Evolutionary conservation across 2,113 vertebrate genomes (phyloP).

Genomic region (Hiodon tergisus): DNA sequence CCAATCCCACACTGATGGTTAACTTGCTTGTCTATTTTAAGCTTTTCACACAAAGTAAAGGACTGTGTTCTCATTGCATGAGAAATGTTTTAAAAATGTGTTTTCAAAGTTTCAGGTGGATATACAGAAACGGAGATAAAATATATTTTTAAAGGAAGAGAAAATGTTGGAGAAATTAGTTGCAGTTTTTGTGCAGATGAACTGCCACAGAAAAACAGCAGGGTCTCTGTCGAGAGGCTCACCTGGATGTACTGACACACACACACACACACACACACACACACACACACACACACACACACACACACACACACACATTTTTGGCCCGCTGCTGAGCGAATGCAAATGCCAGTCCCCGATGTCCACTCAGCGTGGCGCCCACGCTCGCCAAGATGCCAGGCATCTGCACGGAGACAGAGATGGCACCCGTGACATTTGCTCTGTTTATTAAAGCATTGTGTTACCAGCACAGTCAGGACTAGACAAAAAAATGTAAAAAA

Average conservation of each 20-base stretch:
- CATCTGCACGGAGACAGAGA: neutral
- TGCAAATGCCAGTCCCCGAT: conserved; percentile 9
- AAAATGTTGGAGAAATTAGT: conserved; percentile 8
- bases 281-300: neutral
- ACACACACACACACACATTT: conserved; percentile 13
- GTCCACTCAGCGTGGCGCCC: conserved; percentile 15
- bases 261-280: neutral
- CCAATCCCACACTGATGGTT: neutral
- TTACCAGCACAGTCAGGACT: neutral
- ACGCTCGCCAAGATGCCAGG: conserved; percentile 4
- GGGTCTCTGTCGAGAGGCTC: neutral
- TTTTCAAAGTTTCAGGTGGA: neutral
- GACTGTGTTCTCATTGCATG: conserved; percentile 28
- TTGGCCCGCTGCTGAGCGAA: conserved; percentile 17
- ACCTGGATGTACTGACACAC: neutral
- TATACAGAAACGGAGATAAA: neutral
- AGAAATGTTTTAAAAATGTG: neutral
- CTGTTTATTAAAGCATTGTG: neutral
- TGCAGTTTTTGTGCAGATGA: neutral
- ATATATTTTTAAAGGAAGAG: neutral
- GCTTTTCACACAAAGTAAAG: conserved; percentile 24
- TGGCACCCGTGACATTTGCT: conserved; percentile 8
- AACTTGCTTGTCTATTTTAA: conserved; percentile 29
- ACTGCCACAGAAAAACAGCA: neutral
- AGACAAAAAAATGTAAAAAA: neutral